Percentiles rank a stretch among this genome's conserved stretches.
Conservation (phyloP, 2,888 invertebrate species). For the Ecdyonurus torrentis region DNA sequence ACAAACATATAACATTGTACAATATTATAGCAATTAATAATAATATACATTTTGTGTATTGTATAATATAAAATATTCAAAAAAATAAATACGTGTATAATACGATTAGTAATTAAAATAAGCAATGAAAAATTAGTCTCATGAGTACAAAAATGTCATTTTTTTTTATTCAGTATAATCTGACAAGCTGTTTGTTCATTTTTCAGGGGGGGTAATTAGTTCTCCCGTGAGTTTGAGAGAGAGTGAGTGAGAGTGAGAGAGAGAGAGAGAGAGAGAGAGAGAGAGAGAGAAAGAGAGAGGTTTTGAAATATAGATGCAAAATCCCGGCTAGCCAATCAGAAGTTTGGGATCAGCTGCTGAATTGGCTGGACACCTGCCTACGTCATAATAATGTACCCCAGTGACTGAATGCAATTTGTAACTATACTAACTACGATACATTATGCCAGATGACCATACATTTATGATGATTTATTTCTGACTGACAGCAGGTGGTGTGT, state of each 20-base stretch:
- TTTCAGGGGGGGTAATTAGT: background rate
- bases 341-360: background rate
- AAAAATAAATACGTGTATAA: too few relatives aligned
- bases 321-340: background rate
- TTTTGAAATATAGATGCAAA: background rate
- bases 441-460: too few relatives aligned
- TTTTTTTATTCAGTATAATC: background rate
- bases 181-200: slow-evolving; percentile 3
- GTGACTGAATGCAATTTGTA: too few relatives aligned
- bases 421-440: too few relatives aligned
- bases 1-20: too few relatives aligned
- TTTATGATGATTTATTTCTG: too few relatives aligned
- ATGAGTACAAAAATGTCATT: background rate
- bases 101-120: background rate
- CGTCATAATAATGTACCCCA: too few relatives aligned
- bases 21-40: too few relatives aligned
- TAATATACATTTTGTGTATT: too few relatives aligned
- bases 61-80: too few relatives aligned
- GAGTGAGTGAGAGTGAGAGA: background rate
- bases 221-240: background rate
- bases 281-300: background rate
- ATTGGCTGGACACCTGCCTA: background rate
- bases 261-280: too few relatives aligned
- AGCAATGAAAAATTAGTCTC: background rate
- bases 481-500: too few relatives aligned